Conservation (phyloP, 2,797 vertebrate genomes). For the Denticeps clupeoides region DNA sequence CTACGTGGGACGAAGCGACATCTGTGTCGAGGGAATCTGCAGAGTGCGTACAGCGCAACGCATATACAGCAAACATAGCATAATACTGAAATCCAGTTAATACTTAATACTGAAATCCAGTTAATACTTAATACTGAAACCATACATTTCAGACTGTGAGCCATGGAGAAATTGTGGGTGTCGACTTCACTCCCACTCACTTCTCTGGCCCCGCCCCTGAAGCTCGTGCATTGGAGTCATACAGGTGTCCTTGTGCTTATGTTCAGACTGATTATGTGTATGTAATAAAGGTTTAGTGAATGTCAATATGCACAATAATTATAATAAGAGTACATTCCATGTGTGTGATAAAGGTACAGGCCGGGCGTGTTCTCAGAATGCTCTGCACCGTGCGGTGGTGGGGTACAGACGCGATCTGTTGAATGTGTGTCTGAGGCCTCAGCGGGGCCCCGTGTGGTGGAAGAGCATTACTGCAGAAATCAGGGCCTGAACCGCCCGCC, state of each 20-base stretch:
- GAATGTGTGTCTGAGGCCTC: slow-evolving; percentile 59
- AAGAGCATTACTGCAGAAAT: slow-evolving; percentile 57
- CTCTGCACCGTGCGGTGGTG: slow-evolving; percentile 69
- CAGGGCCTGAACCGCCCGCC: slow-evolving; percentile 55
- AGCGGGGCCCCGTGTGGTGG: slow-evolving; percentile 44
- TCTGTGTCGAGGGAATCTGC: slow-evolving; percentile 81
- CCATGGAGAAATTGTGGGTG: slow-evolving; percentile 60
- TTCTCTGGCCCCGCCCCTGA: slow-evolving; percentile 2
- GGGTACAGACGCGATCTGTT: slow-evolving; percentile 70
- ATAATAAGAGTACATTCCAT: no score
- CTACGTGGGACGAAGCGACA: slow-evolving; percentile 67
- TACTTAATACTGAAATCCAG: no score
- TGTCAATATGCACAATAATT: neutral
- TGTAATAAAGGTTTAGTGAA: neutral
- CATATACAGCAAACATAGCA: neutral
- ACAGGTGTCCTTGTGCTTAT: slow-evolving; percentile 19
- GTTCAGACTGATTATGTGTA: no score
- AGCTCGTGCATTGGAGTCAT: slow-evolving; percentile 18
- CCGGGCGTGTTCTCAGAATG: slow-evolving; percentile 62
- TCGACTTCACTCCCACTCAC: slow-evolving; percentile 50
- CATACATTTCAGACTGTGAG: slow-evolving; percentile 56
- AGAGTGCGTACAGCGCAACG: slow-evolving; percentile 39
- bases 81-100: no score
- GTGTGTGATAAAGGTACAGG: slow-evolving; percentile 57
- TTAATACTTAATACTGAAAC: no score